Evolutionary conservation across 2,797 vertebrate species (phyloP).

Genomic region (Linurgus olivaceus): DNA sequence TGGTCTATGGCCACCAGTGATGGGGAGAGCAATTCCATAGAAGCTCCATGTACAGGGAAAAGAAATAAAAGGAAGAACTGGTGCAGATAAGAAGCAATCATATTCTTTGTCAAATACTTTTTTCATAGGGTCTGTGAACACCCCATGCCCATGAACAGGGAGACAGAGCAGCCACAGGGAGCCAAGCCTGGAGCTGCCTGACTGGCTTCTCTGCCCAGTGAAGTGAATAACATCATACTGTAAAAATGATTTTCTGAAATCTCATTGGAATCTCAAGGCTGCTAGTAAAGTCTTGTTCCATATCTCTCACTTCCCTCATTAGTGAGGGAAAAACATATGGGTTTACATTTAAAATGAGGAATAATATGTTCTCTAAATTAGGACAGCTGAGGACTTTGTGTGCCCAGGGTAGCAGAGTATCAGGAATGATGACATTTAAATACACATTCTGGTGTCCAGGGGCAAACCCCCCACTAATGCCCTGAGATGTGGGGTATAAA

Average conservation of each 20-base stretch:
- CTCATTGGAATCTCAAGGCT: background rate
- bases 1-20: background rate
- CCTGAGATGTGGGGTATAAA: background rate
- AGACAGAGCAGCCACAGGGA: conserved; percentile 34
- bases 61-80: background rate
- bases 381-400: background rate
- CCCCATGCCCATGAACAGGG: background rate
- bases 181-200: conserved; percentile 49
- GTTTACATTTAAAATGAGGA: background rate
- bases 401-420: background rate
- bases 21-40: background rate
- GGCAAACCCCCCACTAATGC: background rate
- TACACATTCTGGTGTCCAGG: background rate
- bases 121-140: conserved; percentile 34
- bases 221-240: background rate
- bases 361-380: background rate
- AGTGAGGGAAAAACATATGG: background rate
- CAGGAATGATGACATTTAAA: background rate
- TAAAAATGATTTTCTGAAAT: background rate
- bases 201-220: conserved; percentile 57
- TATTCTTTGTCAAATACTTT: background rate
- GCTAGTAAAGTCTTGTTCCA: background rate
- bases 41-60: background rate
- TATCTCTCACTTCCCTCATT: background rate
- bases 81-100: background rate